Base-by-base conservation (phyloP, 2,888 invertebrate species). In the Nomada flava region DNA sequence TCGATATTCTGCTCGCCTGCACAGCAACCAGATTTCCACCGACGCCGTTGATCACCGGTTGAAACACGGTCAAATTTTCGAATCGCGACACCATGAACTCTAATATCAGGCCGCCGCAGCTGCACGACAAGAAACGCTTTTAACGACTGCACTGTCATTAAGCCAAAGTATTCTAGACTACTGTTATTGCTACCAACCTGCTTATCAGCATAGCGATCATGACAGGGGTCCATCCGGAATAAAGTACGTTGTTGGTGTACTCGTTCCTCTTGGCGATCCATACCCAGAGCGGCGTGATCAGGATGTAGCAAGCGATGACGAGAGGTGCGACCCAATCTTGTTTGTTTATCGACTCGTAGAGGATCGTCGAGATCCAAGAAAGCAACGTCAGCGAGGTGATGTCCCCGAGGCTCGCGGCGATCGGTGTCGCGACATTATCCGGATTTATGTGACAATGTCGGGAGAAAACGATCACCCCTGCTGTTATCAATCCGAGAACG, bases 31-130 rank as follows among this genome's bases (percentile, higher is more conserved):
- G 94, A 92, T 97, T 97, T 4, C 97, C 97, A 26, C 97, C 97
- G 36, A 97, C 97, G 36, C 97, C 97, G 92, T 97, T 97, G 86
- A 97, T 96, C 20, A 97, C 97, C n/a, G 97, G 97, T 94, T 97
- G 97, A 92, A 96, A 97, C 23, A 97, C 96, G 55, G 97, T 97
- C 81, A 97, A 95, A 73, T 96, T 96, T 88, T 95, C 95, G 92
- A 96, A 97, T 76, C 95, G 94, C 10, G 94, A 94, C 23, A 97
- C 96, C 94, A 97, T 96, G 87, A 95, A 95, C 91, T 97, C 96
- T 87, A 97, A 93, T 87, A 97, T 96, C 82, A 97, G 94, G 11
- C 97, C 97, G 59, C 97, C 97, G 90, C 96, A 95, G 86, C 96
- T 95, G 86, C 10, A 50, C 15, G 9, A 2, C 52, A 57, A 57